Conservation (phyloP, 2,888 invertebrate genomes). For the Archaeoteleia sp. region DNA sequence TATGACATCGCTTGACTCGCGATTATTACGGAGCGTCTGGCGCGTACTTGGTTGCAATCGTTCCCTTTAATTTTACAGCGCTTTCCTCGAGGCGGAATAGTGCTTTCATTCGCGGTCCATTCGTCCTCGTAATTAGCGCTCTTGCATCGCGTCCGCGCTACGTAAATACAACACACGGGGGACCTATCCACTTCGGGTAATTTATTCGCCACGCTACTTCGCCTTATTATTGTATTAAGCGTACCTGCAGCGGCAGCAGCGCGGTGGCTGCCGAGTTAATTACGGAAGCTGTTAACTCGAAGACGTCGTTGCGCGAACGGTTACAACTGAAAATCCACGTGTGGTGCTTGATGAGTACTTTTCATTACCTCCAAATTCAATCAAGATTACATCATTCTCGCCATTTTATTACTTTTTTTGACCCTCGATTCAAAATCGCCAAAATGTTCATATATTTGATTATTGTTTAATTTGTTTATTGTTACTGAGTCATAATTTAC, state of each 20-base stretch:
- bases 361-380: constrained; percentile 32
- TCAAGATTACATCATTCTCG: background rate
- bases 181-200: constrained; percentile 61
- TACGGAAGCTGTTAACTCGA: constrained; percentile 58
- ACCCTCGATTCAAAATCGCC: no score
- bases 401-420: no score
- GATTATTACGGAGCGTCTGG: constrained; percentile 16
- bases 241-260: constrained; percentile 46
- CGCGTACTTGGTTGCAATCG: constrained; percentile 17
- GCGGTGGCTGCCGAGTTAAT: constrained; percentile 58
- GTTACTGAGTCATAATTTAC: no score
- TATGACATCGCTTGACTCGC: constrained; percentile 46
- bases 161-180: constrained; percentile 64
- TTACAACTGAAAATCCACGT: constrained; percentile 26
- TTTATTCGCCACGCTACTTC: constrained; percentile 64
- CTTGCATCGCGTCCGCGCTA: constrained; percentile 58
- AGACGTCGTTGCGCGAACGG: constrained; percentile 49
- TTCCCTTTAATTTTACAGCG: constrained; percentile 32
- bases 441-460: no score
- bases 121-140: constrained; percentile 66
- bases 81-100: constrained; percentile 36
- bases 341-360: constrained; percentile 15
- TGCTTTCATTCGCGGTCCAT: constrained; percentile 63
- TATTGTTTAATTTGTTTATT: no score
- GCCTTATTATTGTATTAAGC: constrained; percentile 67